Base-by-base conservation (phyloP, 2,113 vertebrate genomes). In the Himantopus leucocephalus region DNA sequence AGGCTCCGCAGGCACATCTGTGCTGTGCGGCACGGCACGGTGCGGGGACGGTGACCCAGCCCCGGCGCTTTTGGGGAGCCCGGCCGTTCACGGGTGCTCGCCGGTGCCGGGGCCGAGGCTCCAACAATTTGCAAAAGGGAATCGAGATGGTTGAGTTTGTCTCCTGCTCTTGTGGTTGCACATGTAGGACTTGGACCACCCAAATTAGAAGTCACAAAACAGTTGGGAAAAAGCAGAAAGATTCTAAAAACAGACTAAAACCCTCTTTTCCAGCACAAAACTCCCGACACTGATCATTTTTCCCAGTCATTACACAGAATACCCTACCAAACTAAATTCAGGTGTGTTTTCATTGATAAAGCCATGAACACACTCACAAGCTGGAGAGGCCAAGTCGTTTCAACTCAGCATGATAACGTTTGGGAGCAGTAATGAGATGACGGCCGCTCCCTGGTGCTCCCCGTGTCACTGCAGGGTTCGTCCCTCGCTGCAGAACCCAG, bases 81-180 rank as follows among this genome's bases (percentile, higher is more conserved):
- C 1, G 0, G 34, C 2, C 45, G 35, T 66, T 63, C 16, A 0
- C 1, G 14, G 58, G 9, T 17, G 55, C 35, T 48, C n/a, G 14
- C 7, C 3, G 4, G 11, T 26, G 55, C 14, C 0, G 4, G 14
- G 4, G 19, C 3, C 34, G 8, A 81, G 32, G 93, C 58, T 76
- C 63, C 9, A 9, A 1, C 48, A 15, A 1, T 35, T 55, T 9
- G 43, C 16, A 37, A 10, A 75, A 90, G 39, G 20, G 37, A 19
- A 32, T 9, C 1, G 21, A 67, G 62, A 29, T 3, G 5, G 62
- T 5, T 22, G 84, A 34, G 35, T 73, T 90, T 58, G 73, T 52
- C 32, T n/a, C 32, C 1, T 5, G 62, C 37, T 37, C 27, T 63
- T 27, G 9, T 9, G 19, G 37, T 14, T 41, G 39, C 12, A 15